phyloP scores from a whole-genome alignment of 2,888 invertebrate species.

The Drosophila fulvimacula region DNA sequence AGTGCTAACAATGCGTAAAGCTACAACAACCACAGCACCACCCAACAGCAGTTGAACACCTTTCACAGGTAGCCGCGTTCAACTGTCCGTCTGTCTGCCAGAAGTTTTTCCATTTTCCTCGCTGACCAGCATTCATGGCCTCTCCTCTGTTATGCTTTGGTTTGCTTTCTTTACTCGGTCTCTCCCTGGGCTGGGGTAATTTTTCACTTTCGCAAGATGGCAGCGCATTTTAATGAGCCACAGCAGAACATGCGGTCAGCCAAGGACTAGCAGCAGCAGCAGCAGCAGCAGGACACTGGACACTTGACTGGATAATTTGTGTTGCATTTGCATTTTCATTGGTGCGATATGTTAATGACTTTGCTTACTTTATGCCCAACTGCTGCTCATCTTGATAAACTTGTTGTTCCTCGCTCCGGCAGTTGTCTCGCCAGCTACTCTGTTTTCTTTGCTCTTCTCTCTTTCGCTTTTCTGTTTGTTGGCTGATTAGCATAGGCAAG shows the following conservation, averaged over 20 bases:
- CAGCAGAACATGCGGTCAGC: slow-evolving; percentile 58
- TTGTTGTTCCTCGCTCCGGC: slow-evolving; percentile 16
- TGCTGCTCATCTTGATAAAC: slow-evolving; percentile 51
- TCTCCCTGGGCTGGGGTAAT: slow-evolving; percentile 71
- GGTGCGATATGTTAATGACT: slow-evolving; percentile 79
- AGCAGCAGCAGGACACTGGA: slow-evolving; percentile 16
- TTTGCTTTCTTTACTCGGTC: slow-evolving; percentile 25
- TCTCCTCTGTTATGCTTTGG: slow-evolving; percentile 9
- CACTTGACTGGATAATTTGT: slow-evolving; percentile 57
- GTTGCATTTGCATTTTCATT: slow-evolving; percentile 79
- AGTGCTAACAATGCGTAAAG: slow-evolving; percentile 83
- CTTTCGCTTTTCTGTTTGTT: slow-evolving; percentile 33
- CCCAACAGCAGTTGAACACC: slow-evolving; percentile 60
- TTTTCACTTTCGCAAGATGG: slow-evolving; percentile 84
- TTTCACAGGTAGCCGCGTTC: slow-evolving; percentile 28
- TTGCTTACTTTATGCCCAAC: slow-evolving; percentile 63
- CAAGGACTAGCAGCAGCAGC: slow-evolving; percentile 14
- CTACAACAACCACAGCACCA: slow-evolving; percentile 31
- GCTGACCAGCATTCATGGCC: slow-evolving; percentile 26
- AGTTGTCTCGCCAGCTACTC: slow-evolving; percentile 31
- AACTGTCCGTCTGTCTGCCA: slow-evolving; percentile 12
- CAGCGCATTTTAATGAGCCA: slow-evolving; percentile 80
- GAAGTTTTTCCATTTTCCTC: slow-evolving; percentile 57
- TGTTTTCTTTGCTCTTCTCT: slow-evolving; percentile 12
- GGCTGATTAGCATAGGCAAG: slow-evolving; percentile 51